Percentiles rank a stretch among this genome's conserved stretches.
These are phyloP conservation scores for Actenoides lindsayi DNA, from an alignment of 2,113 vertebrate species.

Conservation along the genomic window DNA sequence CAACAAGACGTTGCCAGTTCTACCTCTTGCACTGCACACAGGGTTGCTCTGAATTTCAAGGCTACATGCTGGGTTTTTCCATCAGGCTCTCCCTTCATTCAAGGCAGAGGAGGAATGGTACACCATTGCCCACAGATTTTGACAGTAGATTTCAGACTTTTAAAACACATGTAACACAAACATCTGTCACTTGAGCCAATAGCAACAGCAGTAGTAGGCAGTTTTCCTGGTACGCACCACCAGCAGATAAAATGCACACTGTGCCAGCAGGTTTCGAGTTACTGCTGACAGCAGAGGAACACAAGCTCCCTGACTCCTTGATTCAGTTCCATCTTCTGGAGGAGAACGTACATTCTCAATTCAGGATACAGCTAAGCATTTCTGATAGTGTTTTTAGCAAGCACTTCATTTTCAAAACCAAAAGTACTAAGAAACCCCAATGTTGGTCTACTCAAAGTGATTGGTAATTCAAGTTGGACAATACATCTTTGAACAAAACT, in stretches of 20 bases:
- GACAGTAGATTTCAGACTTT: not conserved
- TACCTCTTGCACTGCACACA: not conserved
- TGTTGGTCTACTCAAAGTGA: not conserved
- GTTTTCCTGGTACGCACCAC: not conserved
- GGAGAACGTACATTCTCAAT: not conserved
- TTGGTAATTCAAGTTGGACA: not conserved
- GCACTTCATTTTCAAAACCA: not conserved
- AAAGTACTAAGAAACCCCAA: not conserved
- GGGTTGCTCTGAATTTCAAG: not conserved
- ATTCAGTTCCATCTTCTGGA: not conserved
- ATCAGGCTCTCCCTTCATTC: not conserved
- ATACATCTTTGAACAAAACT: not conserved
- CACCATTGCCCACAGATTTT: not conserved
- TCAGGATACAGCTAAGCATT: not conserved
- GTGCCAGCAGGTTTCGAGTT: conserved; percentile 14
- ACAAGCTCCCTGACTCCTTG: not conserved
- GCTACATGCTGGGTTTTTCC: fast-evolving
- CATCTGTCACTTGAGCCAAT: not conserved
- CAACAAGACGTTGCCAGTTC: not conserved
- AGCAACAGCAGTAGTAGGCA: not conserved
- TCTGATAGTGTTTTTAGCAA: not conserved
- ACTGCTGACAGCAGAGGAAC: not conserved
- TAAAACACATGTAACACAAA: not conserved
- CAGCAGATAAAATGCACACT: conserved; percentile 3
- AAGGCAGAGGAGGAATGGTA: not conserved